A percentile compares a stretch with the other conserved stretches of the same genome.
Conservation (phyloP, 2,113 vertebrate species). For the Lichenostomus cassidix region DNA sequence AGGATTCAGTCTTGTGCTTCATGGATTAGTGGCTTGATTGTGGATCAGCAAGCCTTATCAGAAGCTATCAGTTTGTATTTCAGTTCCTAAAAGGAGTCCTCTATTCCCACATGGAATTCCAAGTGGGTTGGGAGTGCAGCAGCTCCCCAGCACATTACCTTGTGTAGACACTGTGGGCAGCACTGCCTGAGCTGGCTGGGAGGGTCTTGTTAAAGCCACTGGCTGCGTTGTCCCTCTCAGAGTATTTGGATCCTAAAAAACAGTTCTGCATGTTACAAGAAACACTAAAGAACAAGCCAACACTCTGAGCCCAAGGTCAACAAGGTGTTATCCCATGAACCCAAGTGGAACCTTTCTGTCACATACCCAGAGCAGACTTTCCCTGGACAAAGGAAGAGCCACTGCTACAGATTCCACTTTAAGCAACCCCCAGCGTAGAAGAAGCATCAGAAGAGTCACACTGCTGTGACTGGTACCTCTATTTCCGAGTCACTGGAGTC, state of each 20-base stretch:
- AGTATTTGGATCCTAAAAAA: slow-evolving; percentile 79
- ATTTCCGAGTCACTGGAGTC: slow-evolving; percentile 93
- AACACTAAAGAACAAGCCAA: neutral
- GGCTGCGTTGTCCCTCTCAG: slow-evolving; percentile 68
- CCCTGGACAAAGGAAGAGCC: neutral
- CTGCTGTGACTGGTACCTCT: slow-evolving; percentile 75
- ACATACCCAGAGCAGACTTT: neutral
- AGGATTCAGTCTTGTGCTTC: neutral
- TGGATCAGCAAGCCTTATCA: neutral
- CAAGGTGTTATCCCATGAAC: neutral
- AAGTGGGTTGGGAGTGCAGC: neutral
- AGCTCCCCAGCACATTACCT: slow-evolving; percentile 43
- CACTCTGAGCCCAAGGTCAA: neutral
- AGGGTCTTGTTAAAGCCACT: slow-evolving; percentile 59
- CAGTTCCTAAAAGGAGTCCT: neutral
- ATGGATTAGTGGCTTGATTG: neutral
- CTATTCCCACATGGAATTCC: neutral
- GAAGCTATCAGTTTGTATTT: neutral
- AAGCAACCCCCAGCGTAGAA: neutral
- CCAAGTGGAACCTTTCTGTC: neutral
- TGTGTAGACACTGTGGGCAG: slow-evolving; percentile 65
- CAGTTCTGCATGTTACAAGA: neutral
- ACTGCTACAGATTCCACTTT: neutral
- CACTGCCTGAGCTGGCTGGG: slow-evolving; percentile 57
- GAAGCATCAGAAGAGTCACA: neutral